Evolutionary conservation across 2,888 invertebrate genomes (phyloP).

Genomic region (Seira musarum): DNA sequence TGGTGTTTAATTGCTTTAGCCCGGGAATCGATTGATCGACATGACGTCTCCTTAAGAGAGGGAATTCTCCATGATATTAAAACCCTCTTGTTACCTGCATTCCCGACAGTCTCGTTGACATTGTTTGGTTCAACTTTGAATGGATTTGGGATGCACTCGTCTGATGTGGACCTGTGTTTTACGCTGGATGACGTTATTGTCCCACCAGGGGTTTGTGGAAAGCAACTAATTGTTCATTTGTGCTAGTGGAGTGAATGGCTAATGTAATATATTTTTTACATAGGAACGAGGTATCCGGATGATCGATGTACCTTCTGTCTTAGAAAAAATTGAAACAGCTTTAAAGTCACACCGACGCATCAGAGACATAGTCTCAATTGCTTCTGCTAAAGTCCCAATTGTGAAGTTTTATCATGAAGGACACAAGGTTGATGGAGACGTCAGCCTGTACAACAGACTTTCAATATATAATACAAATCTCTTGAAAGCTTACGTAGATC

Average conservation of each 20-base stretch:
- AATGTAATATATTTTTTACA: too few relatives aligned
- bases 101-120: slow-evolving; percentile 73
- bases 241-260: too few relatives aligned
- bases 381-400: slow-evolving; percentile 78
- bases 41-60: slow-evolving; percentile 70
- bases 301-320: slow-evolving; percentile 50
- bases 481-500: slow-evolving; percentile 74
- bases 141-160: slow-evolving; percentile 76
- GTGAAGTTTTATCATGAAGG: slow-evolving; percentile 75
- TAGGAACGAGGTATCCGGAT: slow-evolving; percentile 48
- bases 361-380: slow-evolving; percentile 72
- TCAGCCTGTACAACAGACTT: slow-evolving; percentile 77
- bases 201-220: slow-evolving; percentile 37
- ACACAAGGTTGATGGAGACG: slow-evolving; percentile 75
- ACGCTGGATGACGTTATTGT: slow-evolving; percentile 72
- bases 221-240: slow-evolving; percentile 23
- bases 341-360: slow-evolving; percentile 59
- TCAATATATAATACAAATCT: slow-evolving; percentile 76
- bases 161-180: slow-evolving; percentile 78
- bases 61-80: slow-evolving; percentile 72
- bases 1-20: too few relatives aligned
- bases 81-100: slow-evolving; percentile 70
- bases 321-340: slow-evolving; percentile 60
- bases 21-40: slow-evolving; percentile 63
- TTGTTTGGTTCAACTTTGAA: slow-evolving; percentile 78